Conservation (phyloP, 2,797 vertebrate species). For the Cercopithecus hamlyni region DNA sequence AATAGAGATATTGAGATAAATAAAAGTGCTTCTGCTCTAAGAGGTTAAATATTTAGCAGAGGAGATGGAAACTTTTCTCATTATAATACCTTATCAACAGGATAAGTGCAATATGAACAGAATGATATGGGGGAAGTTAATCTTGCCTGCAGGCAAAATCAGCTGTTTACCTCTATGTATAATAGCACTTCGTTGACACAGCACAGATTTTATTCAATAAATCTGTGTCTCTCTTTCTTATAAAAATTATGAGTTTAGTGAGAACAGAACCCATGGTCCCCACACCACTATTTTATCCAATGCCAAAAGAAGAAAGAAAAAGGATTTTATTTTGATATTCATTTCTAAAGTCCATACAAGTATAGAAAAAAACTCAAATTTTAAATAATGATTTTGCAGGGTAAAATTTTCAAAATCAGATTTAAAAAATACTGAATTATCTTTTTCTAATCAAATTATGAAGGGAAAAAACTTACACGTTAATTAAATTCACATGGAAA, state of each 20-base stretch:
- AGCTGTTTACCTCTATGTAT: not conserved
- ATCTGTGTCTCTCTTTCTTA: not conserved
- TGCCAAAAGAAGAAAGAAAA: slow-evolving; percentile 8
- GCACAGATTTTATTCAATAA: not conserved
- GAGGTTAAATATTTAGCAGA: slow-evolving; percentile 33
- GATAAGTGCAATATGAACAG: not conserved
- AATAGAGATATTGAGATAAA: not conserved
- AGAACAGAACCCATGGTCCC: not conserved
- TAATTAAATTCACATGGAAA: slow-evolving; percentile 37
- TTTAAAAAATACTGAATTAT: slow-evolving; percentile 35
- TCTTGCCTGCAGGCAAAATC: not conserved
- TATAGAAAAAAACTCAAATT: not conserved
- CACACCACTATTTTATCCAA: not conserved
- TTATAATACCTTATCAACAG: not conserved
- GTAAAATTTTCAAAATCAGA: slow-evolving; percentile 14
- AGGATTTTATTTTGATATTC: not conserved
- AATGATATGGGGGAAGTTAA: not conserved
- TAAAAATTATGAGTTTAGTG: not conserved
- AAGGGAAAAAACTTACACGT: not conserved
- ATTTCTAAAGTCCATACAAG: not conserved
- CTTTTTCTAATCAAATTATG: not conserved
- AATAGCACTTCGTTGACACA: not conserved
- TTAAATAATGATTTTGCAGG: not conserved
- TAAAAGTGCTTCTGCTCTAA: not conserved
- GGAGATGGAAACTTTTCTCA: not conserved